These are phyloP conservation scores for Phocoena phocoena DNA, from an alignment of 2,113 vertebrate genomes.

Conservation along the genomic window DNA sequence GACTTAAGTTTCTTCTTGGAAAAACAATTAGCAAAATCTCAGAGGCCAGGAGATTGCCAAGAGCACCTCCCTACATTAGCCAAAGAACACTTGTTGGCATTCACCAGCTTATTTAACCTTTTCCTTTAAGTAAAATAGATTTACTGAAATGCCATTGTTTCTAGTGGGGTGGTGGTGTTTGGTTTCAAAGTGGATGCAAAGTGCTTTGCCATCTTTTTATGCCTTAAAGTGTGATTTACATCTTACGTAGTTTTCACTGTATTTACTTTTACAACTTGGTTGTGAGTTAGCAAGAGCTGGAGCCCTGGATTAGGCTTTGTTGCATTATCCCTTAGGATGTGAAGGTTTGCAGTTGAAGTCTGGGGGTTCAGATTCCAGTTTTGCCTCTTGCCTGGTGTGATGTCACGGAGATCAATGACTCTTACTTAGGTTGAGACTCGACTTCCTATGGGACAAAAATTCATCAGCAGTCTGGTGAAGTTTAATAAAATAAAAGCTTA, in stretches of 20 bases:
- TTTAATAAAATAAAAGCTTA: neutral
- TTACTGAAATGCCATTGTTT: slow-evolving; percentile 17
- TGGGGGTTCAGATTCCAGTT: neutral
- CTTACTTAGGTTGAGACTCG: neutral
- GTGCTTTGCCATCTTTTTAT: neutral
- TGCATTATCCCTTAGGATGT: neutral
- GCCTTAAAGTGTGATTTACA: slow-evolving; percentile 53
- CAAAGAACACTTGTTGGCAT: slow-evolving; percentile 33
- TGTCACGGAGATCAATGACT: neutral
- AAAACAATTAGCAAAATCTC: slow-evolving; percentile 55
- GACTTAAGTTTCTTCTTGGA: slow-evolving; percentile 45
- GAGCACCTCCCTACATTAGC: neutral
- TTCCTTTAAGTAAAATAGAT: slow-evolving; percentile 22
- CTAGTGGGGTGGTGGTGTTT: slow-evolving; percentile 1
- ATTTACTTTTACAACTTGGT: slow-evolving; percentile 46
- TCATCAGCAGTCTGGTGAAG: neutral
- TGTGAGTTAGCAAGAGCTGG: neutral
- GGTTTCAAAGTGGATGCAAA: slow-evolving; percentile 47
- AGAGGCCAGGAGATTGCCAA: neutral
- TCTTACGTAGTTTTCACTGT: neutral
- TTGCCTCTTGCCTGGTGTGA: neutral
- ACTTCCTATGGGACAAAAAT: neutral
- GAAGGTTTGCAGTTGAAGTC: neutral
- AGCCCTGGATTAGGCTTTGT: neutral
- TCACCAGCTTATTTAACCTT: slow-evolving; percentile 46